Conservation (phyloP, 2,888 invertebrate genomes). For the Tinea pellionella region DNA sequence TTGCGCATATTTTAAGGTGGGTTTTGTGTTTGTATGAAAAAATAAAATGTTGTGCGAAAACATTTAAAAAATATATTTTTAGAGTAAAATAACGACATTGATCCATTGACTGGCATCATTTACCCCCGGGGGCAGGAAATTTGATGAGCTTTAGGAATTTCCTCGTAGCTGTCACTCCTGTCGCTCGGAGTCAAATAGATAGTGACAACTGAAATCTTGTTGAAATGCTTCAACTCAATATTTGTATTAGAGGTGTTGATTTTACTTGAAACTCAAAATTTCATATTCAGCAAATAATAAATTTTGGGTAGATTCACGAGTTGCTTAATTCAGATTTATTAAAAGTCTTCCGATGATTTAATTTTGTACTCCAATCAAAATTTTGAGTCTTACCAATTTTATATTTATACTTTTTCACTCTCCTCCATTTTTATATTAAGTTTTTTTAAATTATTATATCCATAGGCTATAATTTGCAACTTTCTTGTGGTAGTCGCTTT, state of each 20-base stretch:
- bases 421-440: too few species aligned
- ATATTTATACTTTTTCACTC: too few species aligned
- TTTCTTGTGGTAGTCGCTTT: too few species aligned
- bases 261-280: background rate
- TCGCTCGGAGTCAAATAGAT: slow-evolving; percentile 2
- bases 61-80: too few species aligned
- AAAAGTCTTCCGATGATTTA: too few species aligned
- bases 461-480: too few species aligned
- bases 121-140: slow-evolving; percentile 6
- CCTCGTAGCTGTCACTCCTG: background rate
- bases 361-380: too few species aligned
- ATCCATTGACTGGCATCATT: background rate
- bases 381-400: too few species aligned
- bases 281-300: background rate
- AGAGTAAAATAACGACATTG: background rate
- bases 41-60: too few species aligned
- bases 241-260: background rate
- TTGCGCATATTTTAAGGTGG: too few species aligned
- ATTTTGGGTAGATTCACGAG: background rate
- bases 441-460: too few species aligned
- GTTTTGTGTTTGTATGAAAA: too few species aligned
- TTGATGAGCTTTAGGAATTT: background rate
- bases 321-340: background rate
- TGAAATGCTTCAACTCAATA: background rate
- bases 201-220: slow-evolving; percentile 5